phyloP scores from a whole-genome alignment of 2,797 vertebrate species.

The Arctocebus calabarensis region DNA sequence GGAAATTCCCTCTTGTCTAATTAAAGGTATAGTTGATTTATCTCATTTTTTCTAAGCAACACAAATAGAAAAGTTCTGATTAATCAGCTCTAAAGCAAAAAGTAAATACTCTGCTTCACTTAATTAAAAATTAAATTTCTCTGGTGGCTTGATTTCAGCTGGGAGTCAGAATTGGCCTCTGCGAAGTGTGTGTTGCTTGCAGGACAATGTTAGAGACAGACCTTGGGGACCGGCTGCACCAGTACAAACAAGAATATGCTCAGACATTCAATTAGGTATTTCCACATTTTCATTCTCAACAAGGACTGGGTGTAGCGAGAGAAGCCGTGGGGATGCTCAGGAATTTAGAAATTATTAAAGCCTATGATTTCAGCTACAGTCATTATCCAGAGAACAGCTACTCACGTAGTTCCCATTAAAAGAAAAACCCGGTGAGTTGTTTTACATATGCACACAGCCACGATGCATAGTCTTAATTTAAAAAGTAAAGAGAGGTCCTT shows the following conservation, averaged over 20 bases:
- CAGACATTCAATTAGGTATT: constrained; percentile 76
- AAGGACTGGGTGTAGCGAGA: constrained; percentile 25
- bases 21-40: constrained; percentile 85
- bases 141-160: constrained; percentile 83
- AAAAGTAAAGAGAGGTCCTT: neutral
- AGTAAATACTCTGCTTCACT: constrained; percentile 86
- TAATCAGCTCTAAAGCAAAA: constrained; percentile 85
- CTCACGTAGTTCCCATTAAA: neutral
- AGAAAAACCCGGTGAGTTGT: neutral
- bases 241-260: constrained; percentile 73
- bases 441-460: neutral
- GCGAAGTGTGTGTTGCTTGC: constrained; percentile 82
- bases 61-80: constrained; percentile 83
- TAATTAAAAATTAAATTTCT: constrained; percentile 90
- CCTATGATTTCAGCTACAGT: neutral
- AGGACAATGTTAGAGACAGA: constrained; percentile 75
- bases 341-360: constrained; percentile 43
- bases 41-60: constrained; percentile 74
- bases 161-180: constrained; percentile 64
- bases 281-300: constrained; percentile 29
- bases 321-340: constrained; percentile 47
- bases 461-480: neutral
- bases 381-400: neutral
- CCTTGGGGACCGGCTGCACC: constrained; percentile 71
- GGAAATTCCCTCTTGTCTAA: constrained; percentile 82